These are phyloP conservation scores for Psylliodes chrysocephalus DNA, from an alignment of 2,888 invertebrate genomes.

Conservation along the genomic window DNA sequence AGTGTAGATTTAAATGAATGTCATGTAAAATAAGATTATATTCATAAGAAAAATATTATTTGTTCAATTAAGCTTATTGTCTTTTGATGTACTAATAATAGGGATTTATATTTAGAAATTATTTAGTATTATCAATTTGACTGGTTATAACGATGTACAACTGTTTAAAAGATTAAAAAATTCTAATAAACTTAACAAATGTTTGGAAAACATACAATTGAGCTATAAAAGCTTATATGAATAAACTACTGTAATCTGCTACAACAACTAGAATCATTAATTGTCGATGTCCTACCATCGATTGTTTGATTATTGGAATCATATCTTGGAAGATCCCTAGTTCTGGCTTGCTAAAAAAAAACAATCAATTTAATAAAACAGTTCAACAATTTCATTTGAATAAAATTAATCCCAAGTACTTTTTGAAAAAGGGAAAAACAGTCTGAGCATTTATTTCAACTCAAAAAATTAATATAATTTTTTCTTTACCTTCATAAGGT, in stretches of 20 bases:
- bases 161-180: neutral
- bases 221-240: slow-evolving; percentile 9
- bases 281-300: slow-evolving; percentile 76
- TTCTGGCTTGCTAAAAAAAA: slow-evolving; percentile 78
- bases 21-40: too few relatives aligned
- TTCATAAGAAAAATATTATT: too few relatives aligned
- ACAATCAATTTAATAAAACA: too few relatives aligned
- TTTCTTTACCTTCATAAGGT: slow-evolving; percentile 84
- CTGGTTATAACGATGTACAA: slow-evolving; percentile 2
- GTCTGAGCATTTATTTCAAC: too few relatives aligned
- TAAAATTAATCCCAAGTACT: too few relatives aligned
- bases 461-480: too few relatives aligned
- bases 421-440: too few relatives aligned
- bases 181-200: slow-evolving; percentile 13
- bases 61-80: neutral
- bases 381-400: too few relatives aligned
- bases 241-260: slow-evolving; percentile 56
- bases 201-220: slow-evolving; percentile 7
- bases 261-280: slow-evolving; percentile 76
- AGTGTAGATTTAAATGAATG: too few relatives aligned
- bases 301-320: slow-evolving; percentile 77
- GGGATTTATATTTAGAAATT: neutral
- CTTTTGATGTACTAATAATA: neutral
- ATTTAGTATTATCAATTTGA: too few relatives aligned
- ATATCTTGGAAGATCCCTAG: slow-evolving; percentile 82